Evolutionary conservation across 2,113 vertebrate species (phyloP), one percentile per base, ranked within the genome.

Genomic region (Notechis scutatus): DNA sequence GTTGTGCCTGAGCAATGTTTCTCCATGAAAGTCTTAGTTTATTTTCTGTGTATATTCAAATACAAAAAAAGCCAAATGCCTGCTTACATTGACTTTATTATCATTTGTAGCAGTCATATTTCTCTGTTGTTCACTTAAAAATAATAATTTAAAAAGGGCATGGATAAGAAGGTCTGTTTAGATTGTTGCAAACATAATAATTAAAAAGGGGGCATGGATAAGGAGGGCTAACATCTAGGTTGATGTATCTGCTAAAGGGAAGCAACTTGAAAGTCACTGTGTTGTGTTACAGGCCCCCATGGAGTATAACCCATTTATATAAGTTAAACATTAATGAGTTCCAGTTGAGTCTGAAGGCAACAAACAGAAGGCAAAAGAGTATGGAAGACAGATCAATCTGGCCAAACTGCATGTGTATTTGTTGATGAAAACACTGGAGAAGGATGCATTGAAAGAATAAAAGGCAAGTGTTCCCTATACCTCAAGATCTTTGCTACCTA

Each of bases 301-400:
- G 95, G 96, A 97, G 95, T 92, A 93, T 7, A 55, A 8, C 93
- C 95, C 95, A 94, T 96, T 95, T 86, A 89, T 50, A 93, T 86
- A 88, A 24, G 95, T 98, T 98, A 97, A 97, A 95, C 89, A 97
- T 98, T 97, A 98, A 97, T 97, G 93, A 96, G 95, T n/a, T 0
- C 0, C 11, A 52, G 88, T 93, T 93, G 91, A 94, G 88, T 55
- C 95, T 92, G 93, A 91, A 96, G 96, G 95, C 42, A 92, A 87
- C 8, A 29, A 56, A 87, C 89, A 85, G 93, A 91, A 92, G 61
- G 21, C 29, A 85, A 87, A 87, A 86, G 93, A 91, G 91, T 93
- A 97, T 95, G 91, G 50, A 12, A 0, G 39, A 50, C 0, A 45
- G 94, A 92, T 89, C 20, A 94, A 87, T 87, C 23, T 0, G 54